Evolutionary conservation across 2,888 invertebrate species (phyloP).

Genomic region (Crocallis elinguaria): DNA sequence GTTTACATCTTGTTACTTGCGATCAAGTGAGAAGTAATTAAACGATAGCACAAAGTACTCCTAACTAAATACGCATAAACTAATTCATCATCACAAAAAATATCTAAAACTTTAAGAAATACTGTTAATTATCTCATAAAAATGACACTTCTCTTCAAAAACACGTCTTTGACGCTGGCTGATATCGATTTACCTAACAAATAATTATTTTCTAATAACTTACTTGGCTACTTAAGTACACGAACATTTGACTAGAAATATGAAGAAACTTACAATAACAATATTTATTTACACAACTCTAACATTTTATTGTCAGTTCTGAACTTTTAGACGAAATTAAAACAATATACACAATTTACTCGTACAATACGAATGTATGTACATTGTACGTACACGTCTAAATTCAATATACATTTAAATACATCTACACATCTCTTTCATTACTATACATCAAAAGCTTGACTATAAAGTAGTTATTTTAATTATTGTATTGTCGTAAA

Average conservation of each 20-base stretch:
- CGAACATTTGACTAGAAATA: constrained; percentile 49
- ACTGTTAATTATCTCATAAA: not conserved
- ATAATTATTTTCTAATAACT: not conserved
- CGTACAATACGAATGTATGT: constrained; percentile 56
- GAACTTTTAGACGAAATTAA: constrained; percentile 68
- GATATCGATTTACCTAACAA: not conserved
- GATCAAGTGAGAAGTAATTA: no score
- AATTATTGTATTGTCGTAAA: constrained; percentile 72
- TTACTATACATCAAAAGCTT: constrained; percentile 76
- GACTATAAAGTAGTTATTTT: constrained; percentile 45
- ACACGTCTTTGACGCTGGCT: constrained; percentile 20
- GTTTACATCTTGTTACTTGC: no score
- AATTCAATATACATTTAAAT: constrained; percentile 51
- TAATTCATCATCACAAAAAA: constrained; percentile 46
- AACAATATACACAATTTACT: constrained; percentile 51
- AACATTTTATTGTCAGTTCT: constrained; percentile 83
- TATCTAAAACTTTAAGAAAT: not conserved
- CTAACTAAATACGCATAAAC: constrained; percentile 11
- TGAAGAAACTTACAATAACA: constrained; percentile 70
- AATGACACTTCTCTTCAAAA: not conserved
- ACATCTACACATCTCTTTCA: constrained; percentile 53
- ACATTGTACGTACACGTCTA: constrained; percentile 48
- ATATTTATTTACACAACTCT: constrained; percentile 66
- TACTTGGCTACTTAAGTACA: constrained; percentile 24
- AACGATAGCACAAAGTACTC: no score